phyloP scores from a whole-genome alignment of 2,888 invertebrate genomes.

The Eubasilissa splendida region DNA sequence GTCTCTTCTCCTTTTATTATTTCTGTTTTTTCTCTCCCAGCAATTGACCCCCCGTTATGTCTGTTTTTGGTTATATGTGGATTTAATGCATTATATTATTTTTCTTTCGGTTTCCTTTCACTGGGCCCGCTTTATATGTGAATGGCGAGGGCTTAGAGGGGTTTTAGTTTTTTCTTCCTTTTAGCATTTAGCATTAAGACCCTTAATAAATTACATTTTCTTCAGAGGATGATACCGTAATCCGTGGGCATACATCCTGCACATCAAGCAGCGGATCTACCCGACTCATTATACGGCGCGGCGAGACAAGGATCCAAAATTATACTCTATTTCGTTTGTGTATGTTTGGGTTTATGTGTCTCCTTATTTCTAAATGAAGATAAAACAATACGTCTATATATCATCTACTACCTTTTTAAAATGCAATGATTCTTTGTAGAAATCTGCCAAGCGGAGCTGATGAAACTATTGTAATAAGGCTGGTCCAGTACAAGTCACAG shows the following conservation, averaged over 20 bases:
- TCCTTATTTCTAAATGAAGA: too few relatives aligned
- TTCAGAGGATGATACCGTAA: background rate
- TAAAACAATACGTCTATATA: too few relatives aligned
- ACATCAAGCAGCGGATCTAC: background rate
- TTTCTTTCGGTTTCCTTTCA: slow-evolving; percentile 41
- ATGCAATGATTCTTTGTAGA: too few relatives aligned
- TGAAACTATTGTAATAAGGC: too few relatives aligned
- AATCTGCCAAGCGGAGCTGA: too few relatives aligned
- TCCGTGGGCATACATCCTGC: slow-evolving; percentile 4
- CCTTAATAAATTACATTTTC: slow-evolving; percentile 46
- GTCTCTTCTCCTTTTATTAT: slow-evolving; percentile 56
- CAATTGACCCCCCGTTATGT: slow-evolving; percentile 58
- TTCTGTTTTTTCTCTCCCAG: slow-evolving; percentile 51
- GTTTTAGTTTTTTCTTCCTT: slow-evolving; percentile 38
- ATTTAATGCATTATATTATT: slow-evolving; percentile 58
- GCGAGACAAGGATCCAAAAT: too few relatives aligned
- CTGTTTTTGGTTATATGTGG: slow-evolving; percentile 58
- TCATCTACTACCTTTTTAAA: too few relatives aligned
- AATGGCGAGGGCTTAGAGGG: slow-evolving; percentile 23
- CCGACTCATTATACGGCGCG: too few relatives aligned
- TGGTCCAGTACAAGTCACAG: too few relatives aligned
- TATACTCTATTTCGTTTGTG: too few relatives aligned
- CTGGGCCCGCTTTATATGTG: slow-evolving; percentile 17
- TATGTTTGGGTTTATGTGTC: too few relatives aligned
- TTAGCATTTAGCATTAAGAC: slow-evolving; percentile 44